phyloP scores from a whole-genome alignment of 2,888 invertebrate genomes.

The Cepaea hortensis region DNA sequence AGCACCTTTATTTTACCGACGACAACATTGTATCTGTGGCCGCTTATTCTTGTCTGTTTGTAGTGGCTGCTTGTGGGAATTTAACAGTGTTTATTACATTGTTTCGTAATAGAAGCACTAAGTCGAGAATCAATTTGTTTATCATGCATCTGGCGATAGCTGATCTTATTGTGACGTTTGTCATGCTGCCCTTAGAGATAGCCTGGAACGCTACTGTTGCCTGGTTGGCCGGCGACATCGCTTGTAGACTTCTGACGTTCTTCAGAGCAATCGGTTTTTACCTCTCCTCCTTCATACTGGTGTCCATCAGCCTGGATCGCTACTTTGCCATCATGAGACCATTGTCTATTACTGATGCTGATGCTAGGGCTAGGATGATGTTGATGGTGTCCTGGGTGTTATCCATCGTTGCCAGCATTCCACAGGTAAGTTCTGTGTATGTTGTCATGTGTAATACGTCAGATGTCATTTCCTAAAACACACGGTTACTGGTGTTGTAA shows the following conservation, averaged over 20 bases:
- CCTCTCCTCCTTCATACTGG: conserved; percentile 84
- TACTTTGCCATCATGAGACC: conserved; percentile 70
- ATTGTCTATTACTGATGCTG: conserved; percentile 65
- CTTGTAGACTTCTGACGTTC: conserved; percentile 85
- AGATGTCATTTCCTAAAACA: not conserved
- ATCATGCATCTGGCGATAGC: conserved; percentile 88
- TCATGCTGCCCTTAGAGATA: conserved; percentile 84
- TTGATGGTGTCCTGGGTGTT: conserved; percentile 64
- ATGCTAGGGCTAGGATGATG: conserved; percentile 66
- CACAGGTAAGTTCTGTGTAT: conserved; percentile 62
- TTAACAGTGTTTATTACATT: conserved; percentile 84
- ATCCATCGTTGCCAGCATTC: conserved; percentile 65
- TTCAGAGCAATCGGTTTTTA: conserved; percentile 86
- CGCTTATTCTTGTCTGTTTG: conserved; percentile 82
- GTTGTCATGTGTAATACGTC: not conserved
- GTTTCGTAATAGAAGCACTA: conserved; percentile 82
- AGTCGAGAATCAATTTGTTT: conserved; percentile 84
- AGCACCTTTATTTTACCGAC: conserved; percentile 89
- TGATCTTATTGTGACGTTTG: conserved; percentile 87
- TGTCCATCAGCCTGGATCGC: conserved; percentile 82
- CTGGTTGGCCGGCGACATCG: conserved; percentile 85
- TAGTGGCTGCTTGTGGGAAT: conserved; percentile 90
- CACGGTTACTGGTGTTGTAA: no score
- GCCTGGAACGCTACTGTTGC: conserved; percentile 86
- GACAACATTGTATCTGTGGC: conserved; percentile 89